Conservation (phyloP, 2,113 vertebrate species). For the Eleginops maclovinus region DNA sequence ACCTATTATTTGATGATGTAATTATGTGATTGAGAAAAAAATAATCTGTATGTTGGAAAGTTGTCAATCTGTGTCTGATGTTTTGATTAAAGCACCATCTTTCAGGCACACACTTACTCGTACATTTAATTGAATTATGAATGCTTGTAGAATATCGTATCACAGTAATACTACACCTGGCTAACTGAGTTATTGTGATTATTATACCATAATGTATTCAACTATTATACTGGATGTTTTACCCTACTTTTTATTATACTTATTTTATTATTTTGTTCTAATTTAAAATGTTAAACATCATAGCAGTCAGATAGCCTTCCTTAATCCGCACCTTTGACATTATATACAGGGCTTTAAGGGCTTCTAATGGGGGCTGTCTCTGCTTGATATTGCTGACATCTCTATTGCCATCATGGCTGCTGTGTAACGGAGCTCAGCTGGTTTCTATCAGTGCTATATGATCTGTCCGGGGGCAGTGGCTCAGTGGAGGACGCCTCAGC, state of each 20-base stretch:
- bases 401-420: constrained; percentile 50
- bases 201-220: neutral
- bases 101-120: too few relatives aligned
- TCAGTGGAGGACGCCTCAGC: constrained; percentile 60
- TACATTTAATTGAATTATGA: neutral
- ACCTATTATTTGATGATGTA: neutral
- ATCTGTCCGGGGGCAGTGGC: constrained; percentile 60
- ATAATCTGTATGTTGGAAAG: neutral
- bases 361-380: constrained; percentile 62
- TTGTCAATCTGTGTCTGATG: neutral
- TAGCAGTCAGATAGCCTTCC: neutral
- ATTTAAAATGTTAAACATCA: neutral
- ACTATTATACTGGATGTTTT: neutral
- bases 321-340: constrained; percentile 37
- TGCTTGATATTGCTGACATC: constrained; percentile 72
- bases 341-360: constrained; percentile 12
- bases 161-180: neutral
- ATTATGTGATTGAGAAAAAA: neutral
- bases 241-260: too few relatives aligned
- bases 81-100: neutral
- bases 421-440: constrained; percentile 65
- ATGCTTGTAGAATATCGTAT: neutral
- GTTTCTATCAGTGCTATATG: constrained; percentile 69
- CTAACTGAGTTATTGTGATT: neutral
- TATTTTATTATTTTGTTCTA: neutral